Conservation (phyloP, 2,797 vertebrate species). For the Sitta carolinensis region DNA sequence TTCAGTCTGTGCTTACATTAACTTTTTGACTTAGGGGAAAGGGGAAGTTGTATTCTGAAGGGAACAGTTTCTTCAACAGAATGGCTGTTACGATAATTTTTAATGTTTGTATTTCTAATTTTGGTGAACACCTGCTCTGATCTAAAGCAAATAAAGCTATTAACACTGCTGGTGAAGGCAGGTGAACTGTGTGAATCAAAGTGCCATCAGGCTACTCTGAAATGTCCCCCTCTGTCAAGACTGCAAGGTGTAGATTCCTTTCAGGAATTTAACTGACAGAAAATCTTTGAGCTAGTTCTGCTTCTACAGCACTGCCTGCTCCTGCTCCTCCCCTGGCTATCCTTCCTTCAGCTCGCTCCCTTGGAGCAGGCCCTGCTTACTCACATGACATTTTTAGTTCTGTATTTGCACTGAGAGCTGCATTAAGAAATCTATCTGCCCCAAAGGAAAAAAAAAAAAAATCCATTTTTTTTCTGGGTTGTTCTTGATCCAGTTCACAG, state of each 20-base stretch:
- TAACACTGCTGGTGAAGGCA: neutral
- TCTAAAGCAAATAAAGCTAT: neutral
- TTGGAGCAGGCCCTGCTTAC: neutral
- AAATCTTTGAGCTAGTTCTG: neutral
- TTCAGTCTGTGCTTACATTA: neutral
- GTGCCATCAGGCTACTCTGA: neutral
- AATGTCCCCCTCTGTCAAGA: neutral
- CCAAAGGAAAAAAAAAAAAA: neutral
- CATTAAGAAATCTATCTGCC: neutral
- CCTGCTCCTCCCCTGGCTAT: neutral
- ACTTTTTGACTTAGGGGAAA: neutral
- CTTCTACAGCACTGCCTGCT: neutral
- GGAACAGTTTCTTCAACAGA: neutral
- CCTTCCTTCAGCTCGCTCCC: neutral
- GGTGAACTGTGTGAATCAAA: neutral
- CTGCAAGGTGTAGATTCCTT: neutral
- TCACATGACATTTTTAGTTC: neutral
- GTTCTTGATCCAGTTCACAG: neutral
- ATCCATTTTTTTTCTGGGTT: neutral
- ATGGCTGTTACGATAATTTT: neutral
- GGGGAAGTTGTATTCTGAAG: neutral
- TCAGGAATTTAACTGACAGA: neutral
- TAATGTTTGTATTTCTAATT: neutral
- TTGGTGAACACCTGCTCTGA: neutral
- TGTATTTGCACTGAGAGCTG: neutral